Evolutionary conservation across 2,797 vertebrate genomes (phyloP).

Genomic region (Anguilla obscura): DNA sequence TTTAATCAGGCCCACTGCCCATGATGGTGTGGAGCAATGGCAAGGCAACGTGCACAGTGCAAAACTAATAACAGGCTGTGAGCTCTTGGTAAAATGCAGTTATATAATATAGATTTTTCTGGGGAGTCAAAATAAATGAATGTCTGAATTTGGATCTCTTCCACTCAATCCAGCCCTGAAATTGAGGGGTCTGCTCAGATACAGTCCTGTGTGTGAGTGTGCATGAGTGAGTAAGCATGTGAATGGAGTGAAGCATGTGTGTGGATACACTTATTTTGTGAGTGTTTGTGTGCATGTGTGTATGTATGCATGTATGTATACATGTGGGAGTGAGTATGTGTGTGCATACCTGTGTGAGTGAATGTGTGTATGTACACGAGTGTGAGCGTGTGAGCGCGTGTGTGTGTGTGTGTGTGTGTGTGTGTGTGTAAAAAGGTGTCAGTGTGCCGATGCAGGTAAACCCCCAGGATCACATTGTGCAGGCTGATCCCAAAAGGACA

Average conservation of each 20-base stretch:
- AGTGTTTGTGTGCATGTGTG: background rate
- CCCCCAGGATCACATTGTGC: conserved; percentile 53
- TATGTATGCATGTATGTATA: background rate
- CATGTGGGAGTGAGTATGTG: background rate
- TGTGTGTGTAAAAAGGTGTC: conserved; percentile 37
- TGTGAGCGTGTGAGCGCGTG: background rate
- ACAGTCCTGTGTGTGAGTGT: background rate
- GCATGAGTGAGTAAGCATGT: background rate
- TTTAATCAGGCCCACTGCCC: background rate
- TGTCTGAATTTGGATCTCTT: background rate
- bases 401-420: conserved; percentile 23
- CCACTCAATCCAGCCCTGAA: too few species aligned
- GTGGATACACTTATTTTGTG: too few species aligned
- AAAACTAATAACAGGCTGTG: background rate
- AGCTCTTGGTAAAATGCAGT: background rate
- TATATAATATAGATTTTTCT: too few species aligned
- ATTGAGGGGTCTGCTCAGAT: background rate
- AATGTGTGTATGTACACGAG: background rate
- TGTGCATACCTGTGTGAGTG: background rate
- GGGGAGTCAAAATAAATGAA: too few species aligned
- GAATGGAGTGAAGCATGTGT: background rate
- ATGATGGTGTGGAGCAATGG: background rate
- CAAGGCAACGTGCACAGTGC: background rate
- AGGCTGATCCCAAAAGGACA: conserved; percentile 52
- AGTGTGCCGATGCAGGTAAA: conserved; percentile 35